Evolutionary conservation across 2,797 vertebrate genomes (phyloP), one percentile per base, ranked within the genome.

Genomic region (Fistularia tabacaria): DNA sequence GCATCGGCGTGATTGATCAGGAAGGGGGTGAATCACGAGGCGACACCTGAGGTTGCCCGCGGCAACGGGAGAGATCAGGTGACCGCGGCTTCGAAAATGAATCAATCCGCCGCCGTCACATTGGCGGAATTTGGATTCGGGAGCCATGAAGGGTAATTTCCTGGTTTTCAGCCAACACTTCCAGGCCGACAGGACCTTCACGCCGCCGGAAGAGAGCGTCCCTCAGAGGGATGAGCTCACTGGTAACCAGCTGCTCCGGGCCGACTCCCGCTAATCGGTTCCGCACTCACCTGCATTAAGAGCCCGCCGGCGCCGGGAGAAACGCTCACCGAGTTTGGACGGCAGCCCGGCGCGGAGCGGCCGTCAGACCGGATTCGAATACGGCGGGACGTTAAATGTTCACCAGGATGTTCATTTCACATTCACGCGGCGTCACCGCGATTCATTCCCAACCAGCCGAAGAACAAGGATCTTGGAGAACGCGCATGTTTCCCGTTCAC

Each of bases 121-220:
- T 11, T 55, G 59, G 46, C 47, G 54, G 64, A 64, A 67, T 64
- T 51, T 15, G 38, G 56, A 62, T 66, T 62, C 67, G 55, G 46
- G 38, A 59, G 71, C 68, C 66, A 71, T 76, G 70, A 81, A 74
- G 71, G 79, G 65, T 79, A 59, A 80, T 77, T 74, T 79, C 51
- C 53, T 59, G 49, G 45, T 59, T 75, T 66, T 63, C 37, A 62
- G 50, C 52, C 36, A 41, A 65, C 54, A 9, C 65, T 70, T 56
- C 58, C 54, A 49, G 14, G 73, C 39, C 39, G 41, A 64, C 42
- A 44, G 64, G 63, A 50, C 54, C 46, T 59, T 45, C 42, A 15
- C 11, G 46, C 51, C 51, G 69, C 62, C 65, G 9, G 66, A 69
- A 60, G 56, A 73, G 49, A 65, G 45, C 1, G 5, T 69, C 65